Conservation (phyloP, 1,140 invertebrate genomes). For the Daktulosphaira vitifoliae region DNA sequence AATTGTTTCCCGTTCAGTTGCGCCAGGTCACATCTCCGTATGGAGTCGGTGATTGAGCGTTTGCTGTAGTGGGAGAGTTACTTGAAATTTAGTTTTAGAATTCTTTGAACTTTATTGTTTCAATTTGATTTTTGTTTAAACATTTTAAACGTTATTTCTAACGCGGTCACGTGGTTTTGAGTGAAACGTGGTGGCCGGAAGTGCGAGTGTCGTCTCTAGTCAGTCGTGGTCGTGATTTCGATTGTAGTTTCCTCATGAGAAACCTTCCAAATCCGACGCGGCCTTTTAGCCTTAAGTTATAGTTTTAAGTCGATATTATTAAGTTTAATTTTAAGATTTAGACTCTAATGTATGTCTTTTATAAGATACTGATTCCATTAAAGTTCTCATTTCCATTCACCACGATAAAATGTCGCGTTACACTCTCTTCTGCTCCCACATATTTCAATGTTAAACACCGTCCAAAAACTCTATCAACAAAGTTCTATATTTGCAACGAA, state of each 20-base stretch:
- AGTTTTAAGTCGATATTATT: too few relatives aligned
- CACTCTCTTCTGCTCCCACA: too few relatives aligned
- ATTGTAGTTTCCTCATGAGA: constrained; percentile 7
- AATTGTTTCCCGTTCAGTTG: not conserved
- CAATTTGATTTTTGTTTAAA: not conserved
- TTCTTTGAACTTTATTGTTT: constrained; percentile 3
- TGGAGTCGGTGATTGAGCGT: not conserved
- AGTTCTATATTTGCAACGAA: too few relatives aligned
- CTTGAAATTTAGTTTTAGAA: constrained; percentile 2
- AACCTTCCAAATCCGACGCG: constrained; percentile 17
- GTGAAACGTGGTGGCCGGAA: not conserved
- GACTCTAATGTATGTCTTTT: too few relatives aligned
- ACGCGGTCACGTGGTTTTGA: not conserved
- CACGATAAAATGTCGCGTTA: too few relatives aligned
- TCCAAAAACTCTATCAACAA: too few relatives aligned
- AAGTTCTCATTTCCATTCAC: too few relatives aligned
- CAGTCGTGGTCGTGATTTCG: constrained; percentile 19
- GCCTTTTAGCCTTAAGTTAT: constrained; percentile 15
- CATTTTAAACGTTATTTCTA: not conserved
- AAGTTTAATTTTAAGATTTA: too few relatives aligned
- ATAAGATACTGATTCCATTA: too few relatives aligned
- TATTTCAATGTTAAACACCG: too few relatives aligned
- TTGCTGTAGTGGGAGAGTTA: not conserved
- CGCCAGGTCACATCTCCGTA: not conserved
- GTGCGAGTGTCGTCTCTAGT: constrained; percentile 20